phyloP scores from a whole-genome alignment of 2,888 invertebrate species.

The Mayetiola destructor region DNA sequence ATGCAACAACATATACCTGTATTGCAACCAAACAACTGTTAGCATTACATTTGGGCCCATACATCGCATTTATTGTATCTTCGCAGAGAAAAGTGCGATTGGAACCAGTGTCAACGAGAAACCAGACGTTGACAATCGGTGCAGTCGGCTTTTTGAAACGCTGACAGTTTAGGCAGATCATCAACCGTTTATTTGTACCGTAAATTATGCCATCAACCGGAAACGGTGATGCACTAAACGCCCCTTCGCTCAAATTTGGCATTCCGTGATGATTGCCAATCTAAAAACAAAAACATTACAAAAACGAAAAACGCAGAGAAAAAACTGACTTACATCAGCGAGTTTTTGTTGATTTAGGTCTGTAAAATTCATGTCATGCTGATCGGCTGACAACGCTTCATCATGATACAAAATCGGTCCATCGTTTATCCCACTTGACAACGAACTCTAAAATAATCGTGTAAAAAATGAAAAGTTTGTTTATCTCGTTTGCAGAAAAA shows the following conservation, averaged over 20 bases:
- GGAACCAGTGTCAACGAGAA: neutral
- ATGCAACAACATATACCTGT: neutral
- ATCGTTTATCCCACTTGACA: neutral
- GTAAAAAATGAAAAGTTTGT: neutral
- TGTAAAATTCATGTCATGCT: neutral
- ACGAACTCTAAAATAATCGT: neutral
- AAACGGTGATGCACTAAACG: neutral
- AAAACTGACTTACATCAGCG: neutral
- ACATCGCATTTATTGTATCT: neutral
- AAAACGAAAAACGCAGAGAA: neutral
- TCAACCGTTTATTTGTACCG: neutral
- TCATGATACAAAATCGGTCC: neutral
- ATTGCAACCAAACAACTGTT: neutral
- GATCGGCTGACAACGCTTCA: neutral
- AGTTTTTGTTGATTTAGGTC: neutral
- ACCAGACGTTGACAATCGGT: neutral
- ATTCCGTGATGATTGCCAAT: neutral
- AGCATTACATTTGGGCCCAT: neutral
- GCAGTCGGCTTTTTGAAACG: neutral
- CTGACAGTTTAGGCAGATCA: neutral
- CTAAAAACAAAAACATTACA: slow-evolving; percentile 1
- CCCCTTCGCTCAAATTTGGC: neutral
- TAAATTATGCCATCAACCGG: neutral
- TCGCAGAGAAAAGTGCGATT: neutral
- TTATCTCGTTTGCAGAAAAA: neutral